Evolutionary conservation across 2,797 vertebrate genomes (phyloP), one percentile per base, ranked within the genome.

Genomic region (Chaunax sp.): DNA sequence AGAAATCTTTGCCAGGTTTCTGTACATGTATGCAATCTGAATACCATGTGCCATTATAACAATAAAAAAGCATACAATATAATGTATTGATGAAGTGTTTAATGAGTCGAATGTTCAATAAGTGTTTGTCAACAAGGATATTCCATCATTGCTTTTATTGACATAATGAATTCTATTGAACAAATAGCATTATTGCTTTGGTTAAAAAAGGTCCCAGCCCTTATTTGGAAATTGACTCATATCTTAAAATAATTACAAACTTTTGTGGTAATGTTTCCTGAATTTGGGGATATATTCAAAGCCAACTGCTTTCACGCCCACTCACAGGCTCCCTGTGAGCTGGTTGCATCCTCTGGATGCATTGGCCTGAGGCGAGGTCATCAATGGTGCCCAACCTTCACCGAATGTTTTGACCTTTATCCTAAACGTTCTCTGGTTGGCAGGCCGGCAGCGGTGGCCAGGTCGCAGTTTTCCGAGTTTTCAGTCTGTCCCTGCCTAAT

Each of bases 211-310:
- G 16, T 86, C 56, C 33, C 45, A 75, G 53, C 41, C 18, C 43
- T 69, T 43, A 66, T 71, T 52, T 86, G 54, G 65, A 76, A 64
- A 87, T 13, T 67, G 52, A 65, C 75, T 65, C 16, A 73, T 54
- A 81, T 41, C 14, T 18, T 66, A 82, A 77, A 66, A 83, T 30
- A 69, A 90, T 89, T 82, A 92, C 91, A 83, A 67, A 45, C 22
- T 54, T 43, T 53, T 74, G 38, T 72, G 57, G 13, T 3, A 71
- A 70, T 59, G 8, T 45, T 78, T 74, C 68, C 37, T 61, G 74
- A 75, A 76, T 83, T 51, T 47, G 64, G 69, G 64, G 82, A 66
- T 69, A 90, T 87, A 18, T 87, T 85, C 2, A 15, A 7, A 49
- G 26, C 14, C 6, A 38, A 60, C 13, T 41, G 28, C 28, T 30